These are phyloP conservation scores for Rhynchophorus ferrugineus DNA, from an alignment of 1,140 invertebrate species.

Conservation along the genomic window DNA sequence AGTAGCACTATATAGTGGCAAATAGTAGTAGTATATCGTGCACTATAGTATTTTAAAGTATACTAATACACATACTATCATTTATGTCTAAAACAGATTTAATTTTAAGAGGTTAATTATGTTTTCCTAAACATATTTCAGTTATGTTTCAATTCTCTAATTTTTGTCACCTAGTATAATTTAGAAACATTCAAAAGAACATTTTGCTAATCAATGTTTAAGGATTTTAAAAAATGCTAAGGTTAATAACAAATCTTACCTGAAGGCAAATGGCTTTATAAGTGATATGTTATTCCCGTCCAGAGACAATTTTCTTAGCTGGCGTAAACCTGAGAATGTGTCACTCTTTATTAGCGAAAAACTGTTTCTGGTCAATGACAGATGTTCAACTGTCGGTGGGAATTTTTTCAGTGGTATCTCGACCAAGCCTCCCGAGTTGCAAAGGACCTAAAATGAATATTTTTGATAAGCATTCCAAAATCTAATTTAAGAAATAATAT, in stretches of 20 bases:
- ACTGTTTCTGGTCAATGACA: slow-evolving; percentile 73
- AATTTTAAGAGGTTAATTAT: no score
- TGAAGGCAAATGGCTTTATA: slow-evolving; percentile 74
- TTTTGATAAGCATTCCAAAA: neutral
- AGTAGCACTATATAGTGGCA: no score
- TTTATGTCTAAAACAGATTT: no score
- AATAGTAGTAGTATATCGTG: no score
- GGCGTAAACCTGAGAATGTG: slow-evolving; percentile 64
- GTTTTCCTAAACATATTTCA: no score
- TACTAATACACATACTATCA: no score
- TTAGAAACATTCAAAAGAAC: no score
- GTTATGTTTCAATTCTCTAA: no score
- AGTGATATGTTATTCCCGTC: slow-evolving; percentile 73
- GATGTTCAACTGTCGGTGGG: slow-evolving; percentile 65
- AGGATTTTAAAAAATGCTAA: no score
- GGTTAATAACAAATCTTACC: neutral
- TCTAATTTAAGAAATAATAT: neutral
- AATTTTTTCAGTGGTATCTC: slow-evolving; percentile 67
- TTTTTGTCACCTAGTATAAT: no score
- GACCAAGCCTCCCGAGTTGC: slow-evolving; percentile 71
- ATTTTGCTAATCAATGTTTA: no score
- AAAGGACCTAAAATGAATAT: slow-evolving; percentile 59
- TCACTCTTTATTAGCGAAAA: slow-evolving; percentile 68
- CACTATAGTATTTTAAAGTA: no score
- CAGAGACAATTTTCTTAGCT: slow-evolving; percentile 63